phyloP scores from a whole-genome alignment of 2,888 invertebrate genomes.

The Eupithecia insigniata region DNA sequence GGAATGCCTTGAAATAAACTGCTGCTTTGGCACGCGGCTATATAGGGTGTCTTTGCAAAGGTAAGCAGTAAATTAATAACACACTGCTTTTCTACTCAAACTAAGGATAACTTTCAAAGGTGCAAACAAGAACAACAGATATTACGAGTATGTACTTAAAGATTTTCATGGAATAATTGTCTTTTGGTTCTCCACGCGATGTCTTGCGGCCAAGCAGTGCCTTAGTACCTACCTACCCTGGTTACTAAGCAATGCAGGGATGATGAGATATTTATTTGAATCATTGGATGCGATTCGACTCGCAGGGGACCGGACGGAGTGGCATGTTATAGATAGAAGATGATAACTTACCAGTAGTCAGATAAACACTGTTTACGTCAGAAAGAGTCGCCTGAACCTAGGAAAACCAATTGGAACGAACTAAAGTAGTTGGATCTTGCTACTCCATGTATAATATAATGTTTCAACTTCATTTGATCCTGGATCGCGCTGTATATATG shows the following conservation, averaged over 20 bases:
- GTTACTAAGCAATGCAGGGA: too few species aligned
- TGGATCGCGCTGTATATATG: background rate
- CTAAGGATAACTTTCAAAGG: background rate
- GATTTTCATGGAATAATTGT: too few species aligned
- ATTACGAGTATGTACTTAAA: background rate
- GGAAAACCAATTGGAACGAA: background rate
- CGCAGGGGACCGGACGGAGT: too few species aligned
- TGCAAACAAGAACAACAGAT: background rate
- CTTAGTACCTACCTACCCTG: too few species aligned
- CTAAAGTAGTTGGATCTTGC: background rate
- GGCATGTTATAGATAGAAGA: too few species aligned
- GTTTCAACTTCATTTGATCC: background rate
- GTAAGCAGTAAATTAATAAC: background rate
- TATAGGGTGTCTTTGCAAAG: background rate
- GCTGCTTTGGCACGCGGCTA: background rate
- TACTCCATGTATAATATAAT: background rate
- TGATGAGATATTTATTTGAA: too few species aligned
- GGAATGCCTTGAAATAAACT: slow-evolving; percentile 11
- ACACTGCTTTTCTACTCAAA: background rate
- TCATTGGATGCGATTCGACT: too few species aligned
- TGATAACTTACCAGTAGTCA: background rate
- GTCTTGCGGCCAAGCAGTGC: too few species aligned
- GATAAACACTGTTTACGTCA: background rate
- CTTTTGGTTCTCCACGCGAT: too few species aligned
- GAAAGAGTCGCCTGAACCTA: background rate